Evolutionary conservation across 2,113 vertebrate genomes (phyloP).

Genomic region (Gallinago undulata): DNA sequence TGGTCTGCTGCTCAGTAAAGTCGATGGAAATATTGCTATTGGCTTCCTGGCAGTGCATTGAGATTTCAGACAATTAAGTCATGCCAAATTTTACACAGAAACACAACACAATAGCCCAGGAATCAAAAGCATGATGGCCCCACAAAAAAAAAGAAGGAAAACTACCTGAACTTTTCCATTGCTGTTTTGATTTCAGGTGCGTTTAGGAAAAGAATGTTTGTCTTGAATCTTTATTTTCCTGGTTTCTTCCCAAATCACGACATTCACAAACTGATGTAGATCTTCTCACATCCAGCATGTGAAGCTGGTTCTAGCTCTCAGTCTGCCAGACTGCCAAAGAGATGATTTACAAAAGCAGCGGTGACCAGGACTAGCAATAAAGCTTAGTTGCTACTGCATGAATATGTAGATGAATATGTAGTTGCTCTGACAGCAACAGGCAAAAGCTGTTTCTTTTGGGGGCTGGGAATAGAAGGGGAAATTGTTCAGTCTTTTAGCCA

Average conservation of each 20-base stretch:
- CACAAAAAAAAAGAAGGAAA: background rate
- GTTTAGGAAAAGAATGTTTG: background rate
- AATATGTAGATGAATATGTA: conserved; percentile 37
- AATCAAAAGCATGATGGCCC: background rate
- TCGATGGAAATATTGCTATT: background rate
- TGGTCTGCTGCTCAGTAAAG: background rate
- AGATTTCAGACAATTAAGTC: background rate
- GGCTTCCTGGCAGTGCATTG: background rate
- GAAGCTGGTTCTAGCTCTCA: background rate
- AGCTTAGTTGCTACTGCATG: background rate
- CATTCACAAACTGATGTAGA: background rate
- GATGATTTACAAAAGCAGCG: background rate
- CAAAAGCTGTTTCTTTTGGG: conserved; percentile 21
- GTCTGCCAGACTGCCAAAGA: background rate
- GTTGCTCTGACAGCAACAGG: background rate
- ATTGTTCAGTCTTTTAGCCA: conserved; percentile 28
- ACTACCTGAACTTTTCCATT: background rate
- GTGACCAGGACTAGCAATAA: conserved; percentile 34
- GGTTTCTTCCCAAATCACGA: rapidly evolving
- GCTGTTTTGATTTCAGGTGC: background rate
- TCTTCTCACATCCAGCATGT: background rate
- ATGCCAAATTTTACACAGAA: background rate
- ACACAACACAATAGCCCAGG: background rate
- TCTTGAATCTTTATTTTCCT: background rate
- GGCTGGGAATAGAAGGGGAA: conserved; percentile 8